A percentile compares a stretch with the other conserved stretches of the same genome.
Evolutionary conservation across 1,140 invertebrate species (phyloP).

Genomic region (Heliconius congener): DNA sequence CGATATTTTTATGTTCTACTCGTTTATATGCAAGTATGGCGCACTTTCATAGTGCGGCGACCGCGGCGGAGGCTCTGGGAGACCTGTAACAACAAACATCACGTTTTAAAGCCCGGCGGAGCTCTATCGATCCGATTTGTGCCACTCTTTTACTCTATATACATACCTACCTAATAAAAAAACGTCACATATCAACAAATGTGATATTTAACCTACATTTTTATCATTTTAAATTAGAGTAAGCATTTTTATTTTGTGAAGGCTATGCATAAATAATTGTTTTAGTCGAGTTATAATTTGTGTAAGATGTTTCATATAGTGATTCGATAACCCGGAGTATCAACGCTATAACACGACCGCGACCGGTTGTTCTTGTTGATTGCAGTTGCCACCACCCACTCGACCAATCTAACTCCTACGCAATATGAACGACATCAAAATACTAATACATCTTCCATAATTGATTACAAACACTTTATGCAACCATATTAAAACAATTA

Average conservation of each 20-base stretch:
- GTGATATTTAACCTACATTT: neutral
- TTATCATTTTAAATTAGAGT: neutral
- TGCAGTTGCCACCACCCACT: slow-evolving; percentile 68
- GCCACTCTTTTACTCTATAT: neutral
- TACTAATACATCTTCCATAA: slow-evolving; percentile 34
- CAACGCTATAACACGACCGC: slow-evolving; percentile 46
- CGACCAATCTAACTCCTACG: slow-evolving; percentile 60
- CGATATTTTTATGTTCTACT: slow-evolving; percentile 59
- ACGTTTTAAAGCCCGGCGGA: slow-evolving; percentile 58
- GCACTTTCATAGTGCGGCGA: slow-evolving; percentile 74
- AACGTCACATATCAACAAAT: slow-evolving; percentile 1
- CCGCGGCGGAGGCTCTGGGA: slow-evolving; percentile 51
- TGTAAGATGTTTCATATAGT: slow-evolving; percentile 36
- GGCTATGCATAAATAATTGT: neutral
- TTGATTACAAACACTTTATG: slow-evolving; percentile 32
- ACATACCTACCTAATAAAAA: neutral
- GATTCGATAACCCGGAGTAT: slow-evolving; percentile 40
- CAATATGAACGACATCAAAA: slow-evolving; percentile 40
- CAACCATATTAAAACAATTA: slow-evolving; percentile 40
- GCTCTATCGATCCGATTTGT: slow-evolving; percentile 39
- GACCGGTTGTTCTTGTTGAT: slow-evolving; percentile 59
- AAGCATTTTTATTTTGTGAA: slow-evolving; percentile 2
- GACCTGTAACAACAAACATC: slow-evolving; percentile 76
- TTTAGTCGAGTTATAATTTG: neutral
- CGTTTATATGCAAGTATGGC: slow-evolving; percentile 67